These are phyloP conservation scores for Drepana arcuata DNA, from an alignment of 1,140 invertebrate genomes.

Conservation along the genomic window DNA sequence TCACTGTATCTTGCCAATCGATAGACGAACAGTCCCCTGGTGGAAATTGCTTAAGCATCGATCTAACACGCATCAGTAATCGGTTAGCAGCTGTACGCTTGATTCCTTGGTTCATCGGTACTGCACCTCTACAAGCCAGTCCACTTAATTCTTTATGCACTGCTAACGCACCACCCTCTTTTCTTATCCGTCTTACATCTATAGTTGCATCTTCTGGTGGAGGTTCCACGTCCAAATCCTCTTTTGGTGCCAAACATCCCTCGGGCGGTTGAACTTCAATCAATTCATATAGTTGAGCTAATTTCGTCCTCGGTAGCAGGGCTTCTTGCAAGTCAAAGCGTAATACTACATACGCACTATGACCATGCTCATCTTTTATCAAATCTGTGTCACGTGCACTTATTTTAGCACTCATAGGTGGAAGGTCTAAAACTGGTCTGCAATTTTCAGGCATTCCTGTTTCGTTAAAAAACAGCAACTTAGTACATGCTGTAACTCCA, in stretches of 20 bases:
- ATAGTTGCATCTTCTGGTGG: slow-evolving; percentile 28
- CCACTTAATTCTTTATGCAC: slow-evolving; percentile 50
- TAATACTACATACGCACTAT: slow-evolving; percentile 35
- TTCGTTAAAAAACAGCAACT: slow-evolving; percentile 40
- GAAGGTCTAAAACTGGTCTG: slow-evolving; percentile 39
- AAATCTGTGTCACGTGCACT: slow-evolving; percentile 36
- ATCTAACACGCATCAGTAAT: slow-evolving; percentile 35
- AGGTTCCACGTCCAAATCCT: slow-evolving; percentile 23
- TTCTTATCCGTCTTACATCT: slow-evolving; percentile 39
- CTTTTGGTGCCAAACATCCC: slow-evolving; percentile 16
- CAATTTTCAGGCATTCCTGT: slow-evolving; percentile 25
- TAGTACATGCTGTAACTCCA: slow-evolving; percentile 37
- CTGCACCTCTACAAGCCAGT: slow-evolving; percentile 30
- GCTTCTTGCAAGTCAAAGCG: slow-evolving; percentile 49
- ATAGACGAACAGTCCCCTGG: slow-evolving; percentile 31
- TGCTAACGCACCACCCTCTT: slow-evolving; percentile 45
- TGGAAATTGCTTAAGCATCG: slow-evolving; percentile 48
- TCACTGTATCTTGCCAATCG: slow-evolving; percentile 49
- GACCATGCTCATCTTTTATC: slow-evolving; percentile 37
- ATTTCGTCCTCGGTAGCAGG: slow-evolving; percentile 37
- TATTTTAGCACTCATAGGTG: slow-evolving; percentile 41
- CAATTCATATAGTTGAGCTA: slow-evolving; percentile 29
- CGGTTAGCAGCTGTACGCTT: slow-evolving; percentile 53
- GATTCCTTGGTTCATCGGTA: slow-evolving; percentile 48
- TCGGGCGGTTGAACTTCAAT: slow-evolving; percentile 34